A percentile compares a stretch with the other conserved stretches of the same genome.
phyloP scores from a whole-genome alignment of 2,888 invertebrate species.

The Mongoloraphidia duomilia region DNA sequence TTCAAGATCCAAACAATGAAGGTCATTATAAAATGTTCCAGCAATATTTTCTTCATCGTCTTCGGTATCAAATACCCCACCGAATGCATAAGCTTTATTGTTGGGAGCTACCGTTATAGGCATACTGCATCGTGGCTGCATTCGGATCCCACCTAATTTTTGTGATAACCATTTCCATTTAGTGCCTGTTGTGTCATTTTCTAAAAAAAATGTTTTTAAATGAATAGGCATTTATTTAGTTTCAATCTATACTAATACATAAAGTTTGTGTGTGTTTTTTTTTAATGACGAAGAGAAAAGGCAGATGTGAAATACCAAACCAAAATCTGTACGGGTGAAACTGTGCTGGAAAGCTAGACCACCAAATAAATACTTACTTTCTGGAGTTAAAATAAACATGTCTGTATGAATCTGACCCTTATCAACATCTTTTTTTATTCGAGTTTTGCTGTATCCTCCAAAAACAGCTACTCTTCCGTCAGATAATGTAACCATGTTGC shows the following conservation, averaged over 20 bases:
- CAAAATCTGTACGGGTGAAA: too few relatives aligned
- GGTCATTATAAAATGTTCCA: slow-evolving; percentile 69
- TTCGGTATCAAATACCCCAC: slow-evolving; percentile 74
- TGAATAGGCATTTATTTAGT: not conserved
- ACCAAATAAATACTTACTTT: slow-evolving; percentile 35
- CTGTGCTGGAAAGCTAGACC: not conserved
- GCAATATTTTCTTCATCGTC: slow-evolving; percentile 68
- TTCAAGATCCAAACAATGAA: slow-evolving; percentile 60
- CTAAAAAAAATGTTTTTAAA: slow-evolving; percentile 25
- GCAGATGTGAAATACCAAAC: too few relatives aligned
- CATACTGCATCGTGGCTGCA: slow-evolving; percentile 55
- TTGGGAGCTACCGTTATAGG: slow-evolving; percentile 46
- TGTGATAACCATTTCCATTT: slow-evolving; percentile 59
- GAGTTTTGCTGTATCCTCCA: slow-evolving; percentile 66
- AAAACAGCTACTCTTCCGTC: slow-evolving; percentile 54
- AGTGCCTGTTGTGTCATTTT: slow-evolving; percentile 39
- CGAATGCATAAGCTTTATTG: slow-evolving; percentile 64
- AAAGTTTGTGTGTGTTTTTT: not conserved
- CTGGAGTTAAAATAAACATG: slow-evolving; percentile 47
- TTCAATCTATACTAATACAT: not conserved
- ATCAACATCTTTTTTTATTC: slow-evolving; percentile 58
- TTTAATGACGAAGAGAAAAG: not conserved
- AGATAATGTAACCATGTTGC: slow-evolving; percentile 49
- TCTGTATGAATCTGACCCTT: slow-evolving; percentile 56
- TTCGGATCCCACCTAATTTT: slow-evolving; percentile 48